A percentile compares a stretch with the other conserved stretches of the same genome.
Evolutionary conservation across 92 coral and sea anemone genomes (phyloP).

Genomic region (Metridium senile): DNA sequence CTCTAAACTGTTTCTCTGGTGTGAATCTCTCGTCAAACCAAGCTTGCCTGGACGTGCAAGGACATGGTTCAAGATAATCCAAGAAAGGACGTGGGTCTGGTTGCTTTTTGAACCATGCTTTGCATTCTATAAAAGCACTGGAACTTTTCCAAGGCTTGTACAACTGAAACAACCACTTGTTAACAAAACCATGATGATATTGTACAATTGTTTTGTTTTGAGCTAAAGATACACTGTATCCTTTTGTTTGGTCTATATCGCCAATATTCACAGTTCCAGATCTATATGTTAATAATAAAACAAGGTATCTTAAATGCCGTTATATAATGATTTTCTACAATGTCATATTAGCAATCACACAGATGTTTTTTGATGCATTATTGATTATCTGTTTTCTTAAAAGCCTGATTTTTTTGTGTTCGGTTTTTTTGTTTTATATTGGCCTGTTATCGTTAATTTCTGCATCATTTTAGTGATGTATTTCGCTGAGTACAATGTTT

Average conservation of each 20-base stretch:
- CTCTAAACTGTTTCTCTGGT: not conserved
- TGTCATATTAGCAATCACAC: too few relatives aligned
- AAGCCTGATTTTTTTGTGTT: too few relatives aligned
- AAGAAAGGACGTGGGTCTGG: constrained; percentile 40
- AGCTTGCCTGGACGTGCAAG: constrained; percentile 48
- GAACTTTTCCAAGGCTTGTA: constrained; percentile 22
- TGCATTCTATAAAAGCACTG: constrained; percentile 22
- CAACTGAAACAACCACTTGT: constrained; percentile 43
- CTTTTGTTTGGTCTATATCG: constrained; percentile 27
- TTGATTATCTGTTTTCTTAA: too few relatives aligned
- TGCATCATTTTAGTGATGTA: too few relatives aligned
- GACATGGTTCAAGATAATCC: constrained; percentile 46
- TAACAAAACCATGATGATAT: not conserved
- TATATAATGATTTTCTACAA: not conserved
- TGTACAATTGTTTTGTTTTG: not conserved
- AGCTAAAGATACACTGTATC: constrained; percentile 2
- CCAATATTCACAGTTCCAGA: constrained; percentile 42
- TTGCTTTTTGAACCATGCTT: constrained; percentile 38
- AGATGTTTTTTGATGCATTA: too few relatives aligned
- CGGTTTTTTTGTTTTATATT: too few relatives aligned
- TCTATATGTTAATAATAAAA: not conserved
- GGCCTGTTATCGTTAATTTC: too few relatives aligned
- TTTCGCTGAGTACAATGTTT: too few relatives aligned
- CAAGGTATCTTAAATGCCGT: not conserved
- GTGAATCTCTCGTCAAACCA: constrained; percentile 37